Percentiles rank a stretch among this genome's conserved stretches.
Evolutionary conservation across 1,140 invertebrate genomes (phyloP).

Genomic region (Atopsyche davidsoni): DNA sequence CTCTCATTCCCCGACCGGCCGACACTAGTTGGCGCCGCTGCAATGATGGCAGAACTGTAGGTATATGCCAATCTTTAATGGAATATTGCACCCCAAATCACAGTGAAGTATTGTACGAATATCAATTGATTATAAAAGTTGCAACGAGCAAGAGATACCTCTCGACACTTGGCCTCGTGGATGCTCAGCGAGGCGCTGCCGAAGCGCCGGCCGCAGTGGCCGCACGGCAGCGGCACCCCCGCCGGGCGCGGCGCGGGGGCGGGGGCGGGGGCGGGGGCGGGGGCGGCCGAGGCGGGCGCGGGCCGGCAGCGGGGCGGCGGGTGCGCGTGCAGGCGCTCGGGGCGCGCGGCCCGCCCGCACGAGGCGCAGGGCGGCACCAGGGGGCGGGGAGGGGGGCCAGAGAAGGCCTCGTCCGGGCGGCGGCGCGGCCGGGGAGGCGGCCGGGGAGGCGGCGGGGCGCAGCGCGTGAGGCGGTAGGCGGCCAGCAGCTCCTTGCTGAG

Average conservation of each 20-base stretch:
- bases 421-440: too few species aligned
- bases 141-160: conserved; percentile 55
- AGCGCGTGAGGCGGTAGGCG: conserved; percentile 23
- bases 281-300: background rate
- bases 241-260: conserved; percentile 34
- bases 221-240: conserved; percentile 54
- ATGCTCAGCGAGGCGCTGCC: conserved; percentile 68
- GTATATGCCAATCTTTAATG: too few species aligned
- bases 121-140: background rate
- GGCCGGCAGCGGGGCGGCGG: conserved; percentile 8
- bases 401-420: conserved; percentile 15
- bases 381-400: conserved; percentile 8
- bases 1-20: too few species aligned
- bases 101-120: too few species aligned
- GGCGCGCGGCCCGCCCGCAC: conserved; percentile 22
- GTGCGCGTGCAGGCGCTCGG: conserved; percentile 22
- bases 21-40: too few species aligned
- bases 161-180: conserved; percentile 73
- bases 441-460: background rate
- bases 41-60: too few species aligned
- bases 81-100: too few species aligned
- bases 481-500: conserved; percentile 50
- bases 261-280: conserved; percentile 34
- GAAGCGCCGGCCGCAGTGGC: conserved; percentile 73
- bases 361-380: conserved; percentile 24